These are phyloP conservation scores for Spicauda simplicius DNA, from an alignment of 2,888 invertebrate species.

Conservation along the genomic window DNA sequence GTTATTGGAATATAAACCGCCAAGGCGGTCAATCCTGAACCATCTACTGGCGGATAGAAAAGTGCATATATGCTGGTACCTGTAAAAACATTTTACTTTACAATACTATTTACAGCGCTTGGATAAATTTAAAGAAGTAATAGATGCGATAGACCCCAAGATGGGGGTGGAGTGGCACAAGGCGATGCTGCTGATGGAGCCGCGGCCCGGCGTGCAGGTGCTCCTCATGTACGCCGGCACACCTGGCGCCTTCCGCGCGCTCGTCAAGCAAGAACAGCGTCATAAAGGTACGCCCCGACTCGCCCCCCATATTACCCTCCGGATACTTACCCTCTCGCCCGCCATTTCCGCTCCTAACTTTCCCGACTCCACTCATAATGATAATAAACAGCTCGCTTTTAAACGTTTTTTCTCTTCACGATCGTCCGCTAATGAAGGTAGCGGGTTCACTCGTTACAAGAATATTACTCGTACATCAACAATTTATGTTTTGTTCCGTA, in stretches of 20 bases:
- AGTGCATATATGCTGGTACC: no score
- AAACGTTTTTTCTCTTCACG: slow-evolving; percentile 65
- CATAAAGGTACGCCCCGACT: slow-evolving; percentile 57
- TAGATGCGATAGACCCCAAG: slow-evolving; percentile 54
- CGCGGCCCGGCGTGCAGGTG: slow-evolving; percentile 62
- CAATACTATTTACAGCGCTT: slow-evolving; percentile 51
- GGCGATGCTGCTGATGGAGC: slow-evolving; percentile 66
- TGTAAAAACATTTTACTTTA: no score
- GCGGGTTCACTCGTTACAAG: slow-evolving; percentile 55
- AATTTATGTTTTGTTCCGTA: slow-evolving; percentile 37
- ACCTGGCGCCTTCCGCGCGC: slow-evolving; percentile 61
- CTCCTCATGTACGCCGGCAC: slow-evolving; percentile 59
- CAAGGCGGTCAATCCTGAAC: no score
- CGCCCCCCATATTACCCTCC: slow-evolving; percentile 50
- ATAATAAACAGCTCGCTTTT: slow-evolving; percentile 76
- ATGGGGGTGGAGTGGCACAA: slow-evolving; percentile 62
- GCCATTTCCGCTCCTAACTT: slow-evolving; percentile 79
- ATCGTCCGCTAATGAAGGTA: slow-evolving; percentile 68
- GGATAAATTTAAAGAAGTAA: slow-evolving; percentile 53
- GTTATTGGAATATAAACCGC: no score
- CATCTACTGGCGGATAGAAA: no score
- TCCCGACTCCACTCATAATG: slow-evolving; percentile 74
- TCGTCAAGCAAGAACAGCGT: slow-evolving; percentile 54
- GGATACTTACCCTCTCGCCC: slow-evolving; percentile 54
- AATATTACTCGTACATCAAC: slow-evolving; percentile 36